These are phyloP conservation scores for Lithobates sylvaticus DNA, from an alignment of 2,797 vertebrate species.

Conservation along the genomic window DNA sequence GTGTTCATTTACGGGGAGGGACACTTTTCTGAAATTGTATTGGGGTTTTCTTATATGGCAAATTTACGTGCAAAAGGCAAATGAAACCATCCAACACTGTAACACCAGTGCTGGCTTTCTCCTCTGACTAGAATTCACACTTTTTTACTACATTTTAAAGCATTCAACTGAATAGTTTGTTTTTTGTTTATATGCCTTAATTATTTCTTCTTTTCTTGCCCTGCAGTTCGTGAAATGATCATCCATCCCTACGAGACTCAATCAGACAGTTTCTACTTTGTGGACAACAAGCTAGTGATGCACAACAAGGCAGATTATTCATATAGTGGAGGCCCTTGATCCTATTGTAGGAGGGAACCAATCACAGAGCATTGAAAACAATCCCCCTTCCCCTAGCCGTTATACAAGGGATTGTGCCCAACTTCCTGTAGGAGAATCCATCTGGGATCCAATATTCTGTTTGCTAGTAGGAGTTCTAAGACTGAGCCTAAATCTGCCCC, in stretches of 20 bases:
- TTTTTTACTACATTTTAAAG: no score
- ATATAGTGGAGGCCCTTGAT: constrained; percentile 91
- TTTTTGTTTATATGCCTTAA: neutral
- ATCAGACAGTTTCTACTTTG: constrained; percentile 99
- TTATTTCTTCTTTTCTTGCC: neutral
- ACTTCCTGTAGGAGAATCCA: constrained; percentile 64
- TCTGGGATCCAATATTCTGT: constrained; percentile 65
- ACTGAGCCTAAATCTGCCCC: constrained; percentile 61
- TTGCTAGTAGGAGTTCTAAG: constrained; percentile 70
- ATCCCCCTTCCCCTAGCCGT: constrained; percentile 59
- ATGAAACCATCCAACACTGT: no score
- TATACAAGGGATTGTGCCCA: constrained; percentile 66
- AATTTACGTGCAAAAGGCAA: no score
- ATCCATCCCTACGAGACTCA: constrained; percentile 94
- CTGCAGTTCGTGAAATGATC: constrained; percentile 94
- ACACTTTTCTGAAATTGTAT: no score
- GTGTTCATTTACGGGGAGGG: no score
- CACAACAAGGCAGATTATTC: constrained; percentile 99
- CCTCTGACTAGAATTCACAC: no score
- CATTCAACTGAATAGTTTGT: no score
- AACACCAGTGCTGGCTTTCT: no score
- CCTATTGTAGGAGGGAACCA: neutral
- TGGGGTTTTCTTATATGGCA: no score
- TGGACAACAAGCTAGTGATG: constrained; percentile 99
- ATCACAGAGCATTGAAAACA: constrained; percentile 18